Evolutionary conservation across 2,888 invertebrate genomes (phyloP).

Genomic region (Petrolisthes cinctipes): DNA sequence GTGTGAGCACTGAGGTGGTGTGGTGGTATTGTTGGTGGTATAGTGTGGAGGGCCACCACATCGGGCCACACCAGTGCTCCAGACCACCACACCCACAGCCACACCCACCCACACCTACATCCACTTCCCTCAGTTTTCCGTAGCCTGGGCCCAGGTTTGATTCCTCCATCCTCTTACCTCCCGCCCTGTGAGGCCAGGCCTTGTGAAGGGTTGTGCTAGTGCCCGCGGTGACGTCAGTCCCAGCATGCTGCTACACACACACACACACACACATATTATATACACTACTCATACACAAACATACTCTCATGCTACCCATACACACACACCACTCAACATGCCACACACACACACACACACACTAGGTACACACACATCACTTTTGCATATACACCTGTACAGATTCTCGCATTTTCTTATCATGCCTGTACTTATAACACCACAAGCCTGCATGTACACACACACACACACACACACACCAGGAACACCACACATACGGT

Average conservation of each 20-base stretch:
- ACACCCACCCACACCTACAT: not conserved
- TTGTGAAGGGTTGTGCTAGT: too few relatives aligned
- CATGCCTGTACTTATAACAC: not conserved
- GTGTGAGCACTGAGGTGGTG: not conserved
- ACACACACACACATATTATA: not conserved
- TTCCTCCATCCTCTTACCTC: too few relatives aligned
- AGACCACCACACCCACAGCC: not conserved
- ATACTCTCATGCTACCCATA: not conserved
- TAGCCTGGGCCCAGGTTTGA: too few relatives aligned
- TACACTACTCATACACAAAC: constrained; percentile 4
- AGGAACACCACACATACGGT: not conserved
- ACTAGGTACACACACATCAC: not conserved
- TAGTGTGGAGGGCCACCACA: too few relatives aligned
- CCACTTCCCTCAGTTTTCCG: not conserved
- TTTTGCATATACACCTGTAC: not conserved
- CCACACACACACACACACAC: not conserved
- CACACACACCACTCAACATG: not conserved
- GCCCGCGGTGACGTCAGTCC: too few relatives aligned
- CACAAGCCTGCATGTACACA: not conserved
- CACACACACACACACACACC: not conserved
- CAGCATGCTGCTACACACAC: not conserved
- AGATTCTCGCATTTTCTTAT: not conserved
- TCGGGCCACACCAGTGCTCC: not conserved
- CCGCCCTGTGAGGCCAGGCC: too few relatives aligned
- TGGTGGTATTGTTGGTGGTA: too few relatives aligned